phyloP scores from a whole-genome alignment of 1,140 invertebrate species.

The Neoseiulus cucumeris region DNA sequence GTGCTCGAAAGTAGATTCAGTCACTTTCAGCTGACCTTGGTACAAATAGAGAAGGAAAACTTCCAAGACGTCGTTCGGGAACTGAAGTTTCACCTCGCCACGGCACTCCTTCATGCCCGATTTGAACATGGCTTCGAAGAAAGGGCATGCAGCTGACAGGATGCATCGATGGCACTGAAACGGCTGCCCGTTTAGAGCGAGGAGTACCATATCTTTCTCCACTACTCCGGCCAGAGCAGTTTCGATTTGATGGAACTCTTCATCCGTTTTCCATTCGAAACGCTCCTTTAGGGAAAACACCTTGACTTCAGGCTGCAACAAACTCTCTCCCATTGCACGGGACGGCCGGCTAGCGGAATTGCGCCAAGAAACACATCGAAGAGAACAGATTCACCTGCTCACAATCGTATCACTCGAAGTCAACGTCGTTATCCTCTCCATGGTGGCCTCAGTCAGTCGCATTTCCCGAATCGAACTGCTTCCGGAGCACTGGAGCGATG shows the following conservation, averaged over 20 bases:
- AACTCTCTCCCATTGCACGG: too few relatives aligned
- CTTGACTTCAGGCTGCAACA: too few relatives aligned
- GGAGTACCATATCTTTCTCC: neutral
- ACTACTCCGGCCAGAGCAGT: neutral
- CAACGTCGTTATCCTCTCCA: too few relatives aligned
- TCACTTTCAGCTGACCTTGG: neutral
- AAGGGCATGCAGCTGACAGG: neutral
- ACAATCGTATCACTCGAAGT: too few relatives aligned
- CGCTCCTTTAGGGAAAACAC: neutral
- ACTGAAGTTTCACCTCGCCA: slow-evolving; percentile 1
- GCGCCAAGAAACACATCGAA: too few relatives aligned
- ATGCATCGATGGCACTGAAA: neutral
- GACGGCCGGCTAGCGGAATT: too few relatives aligned
- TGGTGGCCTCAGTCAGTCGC: too few relatives aligned
- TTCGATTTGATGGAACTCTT: neutral
- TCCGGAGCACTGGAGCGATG: too few relatives aligned
- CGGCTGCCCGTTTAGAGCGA: neutral
- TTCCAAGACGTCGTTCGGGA: neutral
- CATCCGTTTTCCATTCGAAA: neutral
- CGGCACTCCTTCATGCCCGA: neutral
- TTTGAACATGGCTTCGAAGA: slow-evolving; percentile 7
- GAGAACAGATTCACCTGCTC: too few relatives aligned
- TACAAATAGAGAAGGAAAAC: neutral
- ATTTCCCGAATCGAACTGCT: too few relatives aligned
- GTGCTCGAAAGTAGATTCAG: neutral